These are phyloP conservation scores for Semaprochilodus insignis DNA, from an alignment of 2,797 vertebrate species.

Conservation along the genomic window DNA sequence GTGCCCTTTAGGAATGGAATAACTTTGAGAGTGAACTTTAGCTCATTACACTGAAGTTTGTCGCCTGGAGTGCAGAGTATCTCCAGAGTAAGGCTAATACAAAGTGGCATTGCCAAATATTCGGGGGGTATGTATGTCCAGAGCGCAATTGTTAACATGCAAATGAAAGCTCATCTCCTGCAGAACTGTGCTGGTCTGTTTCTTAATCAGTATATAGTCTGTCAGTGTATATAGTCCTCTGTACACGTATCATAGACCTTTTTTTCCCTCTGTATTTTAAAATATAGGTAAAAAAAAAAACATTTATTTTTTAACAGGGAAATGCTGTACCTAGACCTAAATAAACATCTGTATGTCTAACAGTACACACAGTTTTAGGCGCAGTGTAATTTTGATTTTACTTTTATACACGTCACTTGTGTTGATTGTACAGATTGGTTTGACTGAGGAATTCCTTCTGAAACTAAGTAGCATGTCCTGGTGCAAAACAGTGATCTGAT, in stretches of 20 bases:
- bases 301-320: background rate
- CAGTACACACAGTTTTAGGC: no score
- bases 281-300: no score
- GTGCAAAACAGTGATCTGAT: no score
- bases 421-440: no score
- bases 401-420: no score
- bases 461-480: no score
- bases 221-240: background rate
- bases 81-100: constrained; percentile 5
- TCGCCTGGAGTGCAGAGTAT: constrained; percentile 36
- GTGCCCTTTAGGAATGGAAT: constrained; percentile 16
- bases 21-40: constrained; percentile 29
- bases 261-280: no score
- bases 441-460: no score
- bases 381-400: no score
- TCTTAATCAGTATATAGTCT: background rate
- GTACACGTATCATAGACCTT: background rate
- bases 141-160: constrained; percentile 19
- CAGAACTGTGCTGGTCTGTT: background rate
- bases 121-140: constrained; percentile 13
- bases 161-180: constrained; percentile 30
- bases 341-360: no score
- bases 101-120: constrained; percentile 30
- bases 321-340: no score
- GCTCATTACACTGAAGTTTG: constrained; percentile 28